phyloP scores from a whole-genome alignment of 2,888 invertebrate genomes.

The Drosophila multiciliata region DNA sequence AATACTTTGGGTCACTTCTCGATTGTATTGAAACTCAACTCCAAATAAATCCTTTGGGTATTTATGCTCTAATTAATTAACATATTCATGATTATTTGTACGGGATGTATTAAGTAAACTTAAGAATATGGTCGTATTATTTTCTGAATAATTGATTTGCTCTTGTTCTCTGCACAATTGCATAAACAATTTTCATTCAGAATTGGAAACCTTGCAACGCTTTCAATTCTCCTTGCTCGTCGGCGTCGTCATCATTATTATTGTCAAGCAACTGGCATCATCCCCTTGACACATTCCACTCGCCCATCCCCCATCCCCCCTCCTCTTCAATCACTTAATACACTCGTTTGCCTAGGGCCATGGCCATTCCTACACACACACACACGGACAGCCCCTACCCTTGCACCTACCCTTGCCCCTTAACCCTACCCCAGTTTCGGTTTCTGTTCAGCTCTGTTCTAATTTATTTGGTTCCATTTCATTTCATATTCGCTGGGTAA shows the following conservation, averaged over 20 bases:
- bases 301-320: not conserved
- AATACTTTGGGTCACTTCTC: slow-evolving; percentile 29
- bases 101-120: not conserved
- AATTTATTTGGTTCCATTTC: slow-evolving; percentile 22
- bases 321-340: slow-evolving; percentile 50
- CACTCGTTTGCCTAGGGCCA: slow-evolving; percentile 55
- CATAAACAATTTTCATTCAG: slow-evolving; percentile 28
- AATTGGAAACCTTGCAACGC: slow-evolving; percentile 30
- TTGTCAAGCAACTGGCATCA: slow-evolving; percentile 7
- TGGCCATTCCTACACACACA: slow-evolving; percentile 31
- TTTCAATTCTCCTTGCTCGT: slow-evolving; percentile 29
- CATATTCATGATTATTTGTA: not conserved
- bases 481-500: slow-evolving; percentile 20
- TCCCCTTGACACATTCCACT: not conserved
- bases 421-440: slow-evolving; percentile 4
- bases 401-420: not conserved
- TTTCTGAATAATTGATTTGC: not conserved
- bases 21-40: slow-evolving; percentile 10
- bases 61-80: slow-evolving; percentile 15
- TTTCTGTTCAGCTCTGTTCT: slow-evolving; percentile 16
- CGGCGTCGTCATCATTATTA: slow-evolving; percentile 35
- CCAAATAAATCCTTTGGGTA: slow-evolving; percentile 6
- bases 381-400: not conserved
- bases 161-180: not conserved
- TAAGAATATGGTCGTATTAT: not conserved